A percentile compares a stretch with the other conserved stretches of the same genome.
Conservation (phyloP, 2,888 invertebrate species). For the Thymelicus lineola region DNA sequence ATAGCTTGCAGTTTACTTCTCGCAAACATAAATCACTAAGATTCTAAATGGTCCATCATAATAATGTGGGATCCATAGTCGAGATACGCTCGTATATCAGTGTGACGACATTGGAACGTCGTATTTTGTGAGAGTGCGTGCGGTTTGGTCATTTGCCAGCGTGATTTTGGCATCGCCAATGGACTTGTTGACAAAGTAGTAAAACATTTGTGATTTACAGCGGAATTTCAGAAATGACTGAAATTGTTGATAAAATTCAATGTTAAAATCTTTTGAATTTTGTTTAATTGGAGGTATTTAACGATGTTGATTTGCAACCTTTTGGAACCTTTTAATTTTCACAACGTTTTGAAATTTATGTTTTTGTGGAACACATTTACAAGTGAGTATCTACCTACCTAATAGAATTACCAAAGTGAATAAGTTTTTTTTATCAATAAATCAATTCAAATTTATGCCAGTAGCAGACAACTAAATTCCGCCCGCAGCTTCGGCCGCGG, state of each 20-base stretch:
- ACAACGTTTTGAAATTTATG: too few species aligned
- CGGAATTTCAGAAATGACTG: not conserved
- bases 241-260: not conserved
- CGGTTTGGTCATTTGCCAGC: constrained; percentile 31
- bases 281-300: too few species aligned
- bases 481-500: too few species aligned
- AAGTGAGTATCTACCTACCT: too few species aligned
- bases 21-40: constrained; percentile 17
- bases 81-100: constrained; percentile 15
- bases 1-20: constrained; percentile 7
- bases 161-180: constrained; percentile 17
- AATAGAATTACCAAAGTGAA: too few species aligned
- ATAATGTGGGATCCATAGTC: constrained; percentile 11
- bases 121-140: constrained; percentile 14
- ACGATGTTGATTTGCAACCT: too few species aligned
- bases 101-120: constrained; percentile 23
- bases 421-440: too few species aligned
- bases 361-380: too few species aligned
- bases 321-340: too few species aligned
- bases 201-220: constrained; percentile 20
- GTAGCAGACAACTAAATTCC: too few species aligned
- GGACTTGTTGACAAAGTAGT: constrained; percentile 12
- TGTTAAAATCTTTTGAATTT: not conserved
- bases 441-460: too few species aligned
- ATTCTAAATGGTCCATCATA: constrained; percentile 9